These are phyloP conservation scores for Neoitamus cyanurus DNA, from an alignment of 2,888 invertebrate genomes.

Conservation along the genomic window DNA sequence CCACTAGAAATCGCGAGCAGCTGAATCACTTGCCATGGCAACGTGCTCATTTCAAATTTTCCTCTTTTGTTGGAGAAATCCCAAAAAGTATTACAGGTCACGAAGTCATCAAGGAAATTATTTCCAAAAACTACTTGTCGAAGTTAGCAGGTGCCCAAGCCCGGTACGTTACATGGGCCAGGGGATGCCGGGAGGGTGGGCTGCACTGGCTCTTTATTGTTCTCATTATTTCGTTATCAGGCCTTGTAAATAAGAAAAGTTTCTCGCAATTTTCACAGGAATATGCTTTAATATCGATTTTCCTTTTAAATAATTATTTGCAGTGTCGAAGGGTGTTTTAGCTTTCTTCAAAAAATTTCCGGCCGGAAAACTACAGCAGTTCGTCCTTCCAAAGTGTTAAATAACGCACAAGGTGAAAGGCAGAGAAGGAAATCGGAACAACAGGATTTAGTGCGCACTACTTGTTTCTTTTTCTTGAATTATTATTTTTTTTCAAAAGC, in stretches of 20 bases:
- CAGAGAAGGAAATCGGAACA: not conserved
- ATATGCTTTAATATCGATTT: not conserved
- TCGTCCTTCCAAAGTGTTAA: not conserved
- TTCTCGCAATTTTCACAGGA: not conserved
- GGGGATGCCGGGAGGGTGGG: not conserved
- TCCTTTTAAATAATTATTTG: not conserved
- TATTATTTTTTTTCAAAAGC: not conserved
- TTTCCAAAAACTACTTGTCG: conserved; percentile 1
- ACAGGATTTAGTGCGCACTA: not conserved
- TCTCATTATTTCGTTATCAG: not conserved
- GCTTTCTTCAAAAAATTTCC: no score
- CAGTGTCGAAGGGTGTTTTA: not conserved
- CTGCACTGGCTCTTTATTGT: not conserved
- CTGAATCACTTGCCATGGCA: not conserved
- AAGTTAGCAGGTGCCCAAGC: not conserved
- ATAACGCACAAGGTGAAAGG: not conserved
- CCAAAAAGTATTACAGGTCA: not conserved
- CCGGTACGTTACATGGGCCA: not conserved
- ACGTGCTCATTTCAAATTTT: not conserved
- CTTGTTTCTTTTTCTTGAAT: not conserved
- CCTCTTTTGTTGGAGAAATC: not conserved
- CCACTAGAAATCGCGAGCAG: not conserved
- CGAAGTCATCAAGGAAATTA: conserved; percentile 5
- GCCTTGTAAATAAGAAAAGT: conserved; percentile 1
- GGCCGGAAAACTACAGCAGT: not conserved